Conservation (phyloP, 2,888 invertebrate genomes). For the Parnassius mnemosyne region DNA sequence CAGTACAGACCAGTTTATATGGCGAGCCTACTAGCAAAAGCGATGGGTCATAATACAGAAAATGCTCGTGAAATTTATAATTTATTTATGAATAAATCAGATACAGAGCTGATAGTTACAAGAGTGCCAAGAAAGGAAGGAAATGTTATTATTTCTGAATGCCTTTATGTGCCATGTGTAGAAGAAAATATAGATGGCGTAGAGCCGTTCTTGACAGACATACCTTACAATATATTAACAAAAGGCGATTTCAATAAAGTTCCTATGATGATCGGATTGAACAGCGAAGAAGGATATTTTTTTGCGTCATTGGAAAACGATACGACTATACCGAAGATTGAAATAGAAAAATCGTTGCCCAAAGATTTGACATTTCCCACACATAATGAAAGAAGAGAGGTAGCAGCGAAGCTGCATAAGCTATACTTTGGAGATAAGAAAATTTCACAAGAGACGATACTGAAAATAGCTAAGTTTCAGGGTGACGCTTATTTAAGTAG, state of each 20-base stretch:
- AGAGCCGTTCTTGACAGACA: conserved; percentile 58
- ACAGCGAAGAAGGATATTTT: conserved; percentile 56
- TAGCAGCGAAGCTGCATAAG: conserved; percentile 47
- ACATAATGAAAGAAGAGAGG: conserved; percentile 36
- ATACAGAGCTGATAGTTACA: conserved; percentile 52
- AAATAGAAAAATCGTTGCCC: conserved; percentile 53
- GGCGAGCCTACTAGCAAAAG: conserved; percentile 56
- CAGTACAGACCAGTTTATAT: conserved; percentile 56
- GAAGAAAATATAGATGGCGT: conserved; percentile 55
- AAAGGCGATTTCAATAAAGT: conserved; percentile 58
- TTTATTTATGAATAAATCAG: conserved; percentile 50
- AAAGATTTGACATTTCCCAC: conserved; percentile 53
- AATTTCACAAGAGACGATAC: conserved; percentile 45
- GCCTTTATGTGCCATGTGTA: conserved; percentile 56
- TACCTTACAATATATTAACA: conserved; percentile 47
- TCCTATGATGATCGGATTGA: conserved; percentile 59
- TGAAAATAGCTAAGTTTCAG: conserved; percentile 51
- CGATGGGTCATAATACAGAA: conserved; percentile 49
- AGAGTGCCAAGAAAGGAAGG: conserved; percentile 55
- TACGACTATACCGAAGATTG: conserved; percentile 45
- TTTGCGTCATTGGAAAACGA: conserved; percentile 53
- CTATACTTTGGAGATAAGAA: conserved; percentile 59
- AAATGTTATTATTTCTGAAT: conserved; percentile 49
- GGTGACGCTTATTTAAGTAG: conserved; percentile 50
- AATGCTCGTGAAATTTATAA: conserved; percentile 55